Evolutionary conservation across 1,140 invertebrate species (phyloP).

Genomic region (Fopius arisanus): DNA sequence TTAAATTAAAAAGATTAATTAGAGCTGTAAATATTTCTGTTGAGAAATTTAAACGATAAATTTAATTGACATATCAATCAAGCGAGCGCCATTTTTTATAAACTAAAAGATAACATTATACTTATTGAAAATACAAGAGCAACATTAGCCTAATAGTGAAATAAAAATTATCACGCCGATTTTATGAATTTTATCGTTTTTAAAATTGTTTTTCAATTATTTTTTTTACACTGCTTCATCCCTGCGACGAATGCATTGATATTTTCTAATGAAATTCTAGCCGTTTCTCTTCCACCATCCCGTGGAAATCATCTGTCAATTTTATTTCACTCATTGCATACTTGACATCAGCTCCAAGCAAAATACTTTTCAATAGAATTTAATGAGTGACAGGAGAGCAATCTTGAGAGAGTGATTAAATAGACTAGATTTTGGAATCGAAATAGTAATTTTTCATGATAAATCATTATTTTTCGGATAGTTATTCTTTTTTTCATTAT

Average conservation of each 20-base stretch:
- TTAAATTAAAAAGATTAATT: too few relatives aligned
- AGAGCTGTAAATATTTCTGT: too few relatives aligned
- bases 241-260: not conserved
- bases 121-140: constrained; percentile 16
- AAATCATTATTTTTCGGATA: too few relatives aligned
- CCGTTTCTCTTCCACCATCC: not conserved
- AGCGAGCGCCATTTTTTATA: not conserved
- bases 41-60: too few relatives aligned
- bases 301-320: not conserved
- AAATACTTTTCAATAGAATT: constrained; percentile 10
- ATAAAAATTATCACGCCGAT: constrained; percentile 6
- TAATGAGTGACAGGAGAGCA: not conserved
- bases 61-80: not conserved
- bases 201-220: not conserved
- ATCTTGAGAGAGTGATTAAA: not conserved
- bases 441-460: too few relatives aligned
- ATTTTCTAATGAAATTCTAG: not conserved
- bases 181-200: not conserved
- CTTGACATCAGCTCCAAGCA: not conserved
- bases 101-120: constrained; percentile 12
- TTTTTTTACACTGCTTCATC: not conserved
- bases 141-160: constrained; percentile 8
- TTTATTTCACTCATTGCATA: not conserved
- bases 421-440: not conserved
- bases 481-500: not conserved